Base-by-base conservation (phyloP, 2,888 invertebrate genomes). In the Nyleta sp. region DNA sequence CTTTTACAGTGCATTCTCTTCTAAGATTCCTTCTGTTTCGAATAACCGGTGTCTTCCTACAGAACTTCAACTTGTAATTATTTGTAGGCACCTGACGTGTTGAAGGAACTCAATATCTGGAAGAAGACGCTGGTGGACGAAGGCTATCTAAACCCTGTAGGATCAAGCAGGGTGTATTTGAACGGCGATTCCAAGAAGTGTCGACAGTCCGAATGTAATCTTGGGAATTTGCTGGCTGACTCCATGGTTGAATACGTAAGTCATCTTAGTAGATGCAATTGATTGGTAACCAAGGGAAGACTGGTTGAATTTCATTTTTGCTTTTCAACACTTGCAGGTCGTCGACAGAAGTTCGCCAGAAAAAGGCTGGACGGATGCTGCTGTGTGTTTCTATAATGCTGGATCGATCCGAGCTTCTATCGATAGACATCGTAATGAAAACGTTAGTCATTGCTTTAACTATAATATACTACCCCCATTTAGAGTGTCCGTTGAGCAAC, bases 391-490 rank as follows among this genome's bases (percentile, higher is more conserved):
- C 0, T 91, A 95, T 33, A 96, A 96, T 89, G 94, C 95, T 10
- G 97, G 97, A 28, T 94, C 95, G 62, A 93, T 97, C 48, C 93
- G 97, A 82, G 92, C 93, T 24, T 95, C 95, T 1, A 93, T 97
- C 70, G 91, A 91, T 18, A 88, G 87, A 46, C 83, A 87, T 0
- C 91, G 91, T 55, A 84, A 90, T 13, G 93, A 93, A 72, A 91
- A 92, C 78, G 86, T 89, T 78, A 59, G 48, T 31, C n/a, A n/a
- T n/a, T n/a, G n/a, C n/a, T n/a, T n/a, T n/a, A n/a, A n/a, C n/a
- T n/a, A n/a, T n/a, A n/a, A n/a, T n/a, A n/a, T n/a, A n/a, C n/a
- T n/a, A n/a, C n/a, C n/a, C n/a, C n/a, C n/a, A n/a, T n/a, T n/a
- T n/a, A n/a, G n/a, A n/a, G n/a, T n/a, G n/a, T n/a, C n/a, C n/a